Evolutionary conservation across 2,113 vertebrate species (phyloP), one percentile per base, ranked within the genome.

Genomic region (Silurus asotus): DNA sequence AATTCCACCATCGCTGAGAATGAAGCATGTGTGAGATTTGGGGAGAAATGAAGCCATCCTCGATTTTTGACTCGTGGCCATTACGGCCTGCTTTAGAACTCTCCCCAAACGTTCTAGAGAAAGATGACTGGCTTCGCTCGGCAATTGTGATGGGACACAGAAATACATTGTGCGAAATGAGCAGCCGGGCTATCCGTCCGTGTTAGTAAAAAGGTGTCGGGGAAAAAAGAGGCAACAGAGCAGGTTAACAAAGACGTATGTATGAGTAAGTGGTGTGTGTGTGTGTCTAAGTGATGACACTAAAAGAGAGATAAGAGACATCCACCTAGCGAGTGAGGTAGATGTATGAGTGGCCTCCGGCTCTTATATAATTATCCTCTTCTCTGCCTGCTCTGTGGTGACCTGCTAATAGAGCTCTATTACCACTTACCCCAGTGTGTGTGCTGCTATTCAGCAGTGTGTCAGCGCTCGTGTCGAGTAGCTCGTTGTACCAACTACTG

Each of bases 401-500:
- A 89, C 87, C 88, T 56, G 62, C 85, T 91, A 90, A 90, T 90
- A 83, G 85, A 83, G 83, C 86, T 88, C 78, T 89, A 88, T 90
- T 88, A 91, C 90, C 85, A 86, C 86, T 84, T 84, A 82, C 80
- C 70, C 58, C 91, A 85, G 90, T 88, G 90, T 88, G 88, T 90
- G 83, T 91, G 93, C 85, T 78, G 48, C 81, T 86, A 84, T 86
- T 84, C 83, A 94, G 92, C 89, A 90, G 69, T 48, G 77, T 75
- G 88, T 90, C 90, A 92, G 86, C 88, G 70, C 92, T 85, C 85
- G 90, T 92, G 86, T 92, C 78, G 93, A 94, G 94, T 94, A 91
- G 91, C 92, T 90, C 77, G 89, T 93, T 91, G 77, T 91, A 93
- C 92, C 93, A 91, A 92, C 90, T 93, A 89, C 89, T 75, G 87